These are phyloP conservation scores for Rotaria magnacalcarata DNA, from an alignment of 2,888 invertebrate species.

Conservation along the genomic window DNA sequence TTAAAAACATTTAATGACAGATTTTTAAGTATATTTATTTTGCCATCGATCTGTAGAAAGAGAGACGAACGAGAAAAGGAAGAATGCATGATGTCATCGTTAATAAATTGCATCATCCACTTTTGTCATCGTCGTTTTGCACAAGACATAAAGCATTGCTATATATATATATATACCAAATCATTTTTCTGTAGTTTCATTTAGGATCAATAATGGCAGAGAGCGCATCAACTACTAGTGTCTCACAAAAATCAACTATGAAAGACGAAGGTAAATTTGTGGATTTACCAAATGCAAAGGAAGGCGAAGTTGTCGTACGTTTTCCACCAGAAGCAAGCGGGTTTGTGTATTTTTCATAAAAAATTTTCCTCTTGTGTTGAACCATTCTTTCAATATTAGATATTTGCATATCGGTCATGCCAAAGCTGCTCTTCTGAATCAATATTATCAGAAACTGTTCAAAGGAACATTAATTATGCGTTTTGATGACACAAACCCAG, in stretches of 20 bases:
- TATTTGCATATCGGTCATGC: constrained; percentile 96
- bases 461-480: constrained; percentile 91
- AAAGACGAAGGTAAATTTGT: constrained; percentile 85
- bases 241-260: not conserved
- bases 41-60: too few relatives aligned
- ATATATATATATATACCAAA: not conserved
- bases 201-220: not conserved
- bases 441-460: constrained; percentile 77
- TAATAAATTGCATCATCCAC: not conserved
- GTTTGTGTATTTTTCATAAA: constrained; percentile 58
- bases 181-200: not conserved
- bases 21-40: too few relatives aligned
- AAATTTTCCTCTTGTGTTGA: too few relatives aligned
- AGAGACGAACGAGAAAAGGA: too few relatives aligned
- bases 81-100: not conserved
- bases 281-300: constrained; percentile 88
- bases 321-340: constrained; percentile 99
- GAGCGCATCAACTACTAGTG: not conserved
- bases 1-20: too few relatives aligned
- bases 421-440: constrained; percentile 93
- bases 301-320: constrained; percentile 92
- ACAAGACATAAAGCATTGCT: not conserved
- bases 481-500: constrained; percentile 99
- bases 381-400: constrained; percentile 55
- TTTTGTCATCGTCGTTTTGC: not conserved